Conservation (phyloP, 2,797 vertebrate genomes). For the Phrynocephalus guinanensis region DNA sequence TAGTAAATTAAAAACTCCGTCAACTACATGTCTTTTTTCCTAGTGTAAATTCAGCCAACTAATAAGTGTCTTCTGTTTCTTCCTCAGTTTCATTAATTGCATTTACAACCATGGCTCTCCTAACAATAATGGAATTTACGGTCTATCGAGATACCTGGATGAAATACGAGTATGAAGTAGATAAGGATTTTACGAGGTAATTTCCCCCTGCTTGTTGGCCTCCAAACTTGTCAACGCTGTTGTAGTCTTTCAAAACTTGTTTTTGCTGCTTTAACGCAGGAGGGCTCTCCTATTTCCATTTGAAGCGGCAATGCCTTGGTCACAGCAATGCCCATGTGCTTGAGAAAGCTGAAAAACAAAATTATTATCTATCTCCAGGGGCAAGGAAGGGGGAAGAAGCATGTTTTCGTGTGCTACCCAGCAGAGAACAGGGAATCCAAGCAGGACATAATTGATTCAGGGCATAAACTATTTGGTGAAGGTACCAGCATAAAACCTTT, state of each 20-base stretch:
- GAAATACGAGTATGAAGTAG: constrained; percentile 98
- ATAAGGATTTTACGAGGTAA: constrained; percentile 96
- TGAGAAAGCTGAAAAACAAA: constrained; percentile 21
- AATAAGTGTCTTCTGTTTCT: not conserved
- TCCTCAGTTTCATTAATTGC: constrained; percentile 92
- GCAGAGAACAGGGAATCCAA: not conserved
- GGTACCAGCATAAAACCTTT: not conserved
- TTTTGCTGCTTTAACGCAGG: not conserved
- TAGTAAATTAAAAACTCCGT: not conserved
- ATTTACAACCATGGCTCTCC: constrained; percentile 90
- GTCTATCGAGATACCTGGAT: constrained; percentile 97
- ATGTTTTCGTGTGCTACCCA: not conserved
- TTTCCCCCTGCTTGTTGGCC: constrained; percentile 43
- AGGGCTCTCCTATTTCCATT: not conserved
- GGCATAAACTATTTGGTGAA: not conserved
- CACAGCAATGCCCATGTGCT: not conserved
- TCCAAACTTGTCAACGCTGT: constrained; percentile 3
- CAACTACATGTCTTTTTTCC: not conserved
- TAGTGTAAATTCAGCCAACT: not conserved
- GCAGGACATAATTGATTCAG: not conserved
- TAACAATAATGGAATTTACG: constrained; percentile 95
- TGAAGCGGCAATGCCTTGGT: not conserved
- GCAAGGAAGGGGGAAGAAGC: constrained; percentile 16
- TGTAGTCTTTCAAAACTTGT: not conserved
- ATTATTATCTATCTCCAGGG: not conserved